Evolutionary conservation across 2,888 invertebrate genomes (phyloP).

Genomic region (Melinaea menophilus): DNA sequence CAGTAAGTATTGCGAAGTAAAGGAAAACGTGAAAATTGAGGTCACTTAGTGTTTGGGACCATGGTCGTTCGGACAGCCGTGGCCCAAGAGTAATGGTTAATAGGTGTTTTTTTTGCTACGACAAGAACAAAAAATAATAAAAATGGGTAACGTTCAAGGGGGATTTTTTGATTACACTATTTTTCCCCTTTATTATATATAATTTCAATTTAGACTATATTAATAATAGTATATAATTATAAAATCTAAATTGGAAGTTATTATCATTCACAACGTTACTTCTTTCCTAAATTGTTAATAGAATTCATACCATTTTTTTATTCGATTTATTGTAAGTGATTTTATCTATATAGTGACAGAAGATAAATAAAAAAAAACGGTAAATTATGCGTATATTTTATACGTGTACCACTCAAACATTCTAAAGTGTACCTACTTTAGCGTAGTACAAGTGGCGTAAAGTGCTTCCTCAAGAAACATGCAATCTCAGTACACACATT

Average conservation of each 20-base stretch:
- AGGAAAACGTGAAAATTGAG: constrained; percentile 12
- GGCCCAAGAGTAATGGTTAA: constrained; percentile 1
- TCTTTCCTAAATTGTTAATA: too few relatives aligned
- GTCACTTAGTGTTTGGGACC: constrained; percentile 8
- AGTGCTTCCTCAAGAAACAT: constrained; percentile 18
- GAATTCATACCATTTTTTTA: too few relatives aligned
- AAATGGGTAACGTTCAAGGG: neutral
- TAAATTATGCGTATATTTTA: constrained; percentile 1
- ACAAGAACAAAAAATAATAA: neutral
- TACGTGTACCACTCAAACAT: neutral
- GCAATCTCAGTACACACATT: constrained; percentile 17
- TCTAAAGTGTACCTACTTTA: constrained; percentile 10
- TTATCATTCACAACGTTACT: too few relatives aligned
- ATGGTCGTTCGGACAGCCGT: constrained; percentile 2
- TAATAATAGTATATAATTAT: too few relatives aligned
- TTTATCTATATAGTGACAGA: neutral
- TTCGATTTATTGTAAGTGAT: too few relatives aligned
- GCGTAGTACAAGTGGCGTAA: constrained; percentile 16
- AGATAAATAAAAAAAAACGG: neutral
- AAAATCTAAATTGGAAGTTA: too few relatives aligned
- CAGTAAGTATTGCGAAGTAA: neutral
- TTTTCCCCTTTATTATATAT: too few relatives aligned
- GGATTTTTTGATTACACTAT: neutral
- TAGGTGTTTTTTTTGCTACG: neutral
- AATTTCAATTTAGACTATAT: too few relatives aligned